These are phyloP conservation scores for Plebejus anna DNA, from an alignment of 2,888 invertebrate species.

Conservation along the genomic window DNA sequence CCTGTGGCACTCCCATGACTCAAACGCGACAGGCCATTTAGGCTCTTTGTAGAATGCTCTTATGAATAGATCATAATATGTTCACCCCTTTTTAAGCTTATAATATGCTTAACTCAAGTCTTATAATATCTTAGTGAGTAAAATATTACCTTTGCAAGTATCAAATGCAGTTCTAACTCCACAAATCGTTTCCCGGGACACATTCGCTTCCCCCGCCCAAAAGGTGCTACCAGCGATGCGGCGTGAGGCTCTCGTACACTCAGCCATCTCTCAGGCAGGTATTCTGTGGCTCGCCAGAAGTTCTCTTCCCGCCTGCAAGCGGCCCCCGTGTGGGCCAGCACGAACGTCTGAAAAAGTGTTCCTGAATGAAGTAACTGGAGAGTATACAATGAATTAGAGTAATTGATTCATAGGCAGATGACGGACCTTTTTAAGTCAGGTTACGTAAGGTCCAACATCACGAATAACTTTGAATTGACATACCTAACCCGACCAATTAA, in stretches of 20 bases:
- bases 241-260: slow-evolving; percentile 74
- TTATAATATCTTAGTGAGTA: too few relatives aligned
- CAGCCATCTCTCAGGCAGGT: slow-evolving; percentile 89
- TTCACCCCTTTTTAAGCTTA: not conserved
- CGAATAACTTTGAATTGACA: too few relatives aligned
- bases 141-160: slow-evolving; percentile 82
- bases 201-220: slow-evolving; percentile 90
- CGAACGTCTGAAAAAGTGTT: slow-evolving; percentile 80
- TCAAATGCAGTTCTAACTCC: slow-evolving; percentile 86
- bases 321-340: slow-evolving; percentile 90
- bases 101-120: not conserved
- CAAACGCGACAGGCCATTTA: not conserved
- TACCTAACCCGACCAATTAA: too few relatives aligned
- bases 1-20: not conserved
- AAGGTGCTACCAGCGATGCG: slow-evolving; percentile 85
- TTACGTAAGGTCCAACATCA: too few relatives aligned
- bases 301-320: slow-evolving; percentile 88
- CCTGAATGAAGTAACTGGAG: not conserved
- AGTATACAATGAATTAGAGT: too few relatives aligned
- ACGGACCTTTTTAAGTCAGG: too few relatives aligned
- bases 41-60: not conserved
- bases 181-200: slow-evolving; percentile 93
- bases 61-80: not conserved
- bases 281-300: slow-evolving; percentile 85
- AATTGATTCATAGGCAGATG: too few relatives aligned